phyloP scores from a whole-genome alignment of 2,888 invertebrate species.

The Pegoplata infirma region DNA sequence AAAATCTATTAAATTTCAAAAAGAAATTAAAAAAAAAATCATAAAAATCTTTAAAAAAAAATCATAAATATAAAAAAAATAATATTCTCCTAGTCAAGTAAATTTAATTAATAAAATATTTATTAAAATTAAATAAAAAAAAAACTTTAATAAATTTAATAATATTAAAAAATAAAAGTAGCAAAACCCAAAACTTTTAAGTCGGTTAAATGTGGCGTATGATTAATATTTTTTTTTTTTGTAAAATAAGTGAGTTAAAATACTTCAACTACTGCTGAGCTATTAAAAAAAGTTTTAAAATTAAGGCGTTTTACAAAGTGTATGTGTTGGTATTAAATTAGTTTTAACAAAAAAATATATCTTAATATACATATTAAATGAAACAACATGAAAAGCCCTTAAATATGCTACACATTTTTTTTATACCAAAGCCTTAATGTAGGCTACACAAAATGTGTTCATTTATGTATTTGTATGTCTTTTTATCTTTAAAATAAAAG shows the following conservation, averaged over 20 bases:
- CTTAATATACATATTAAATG: background rate
- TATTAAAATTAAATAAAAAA: too few relatives aligned
- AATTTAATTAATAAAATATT: background rate
- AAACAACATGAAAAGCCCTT: background rate
- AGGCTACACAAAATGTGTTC: too few relatives aligned
- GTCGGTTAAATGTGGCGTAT: background rate
- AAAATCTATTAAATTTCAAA: background rate
- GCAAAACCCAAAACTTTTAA: background rate
- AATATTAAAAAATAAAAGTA: background rate
- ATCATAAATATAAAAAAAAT: background rate
- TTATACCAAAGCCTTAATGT: background rate
- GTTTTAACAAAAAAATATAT: background rate
- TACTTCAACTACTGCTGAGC: background rate
- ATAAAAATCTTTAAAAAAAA: background rate
- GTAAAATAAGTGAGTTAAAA: background rate
- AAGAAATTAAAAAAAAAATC: background rate
- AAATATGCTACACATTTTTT: slow-evolving; percentile 1
- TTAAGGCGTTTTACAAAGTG: slow-evolving; percentile 2
- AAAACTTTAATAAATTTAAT: background rate
- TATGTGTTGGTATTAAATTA: slow-evolving; percentile 3
- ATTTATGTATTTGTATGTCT: too few relatives aligned
- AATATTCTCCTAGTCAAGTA: background rate
- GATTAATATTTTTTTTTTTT: background rate
- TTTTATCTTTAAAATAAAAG: too few relatives aligned
- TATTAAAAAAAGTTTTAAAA: too few relatives aligned